Conservation (phyloP, 2,888 invertebrate genomes). For the Calameuta pallipes region DNA sequence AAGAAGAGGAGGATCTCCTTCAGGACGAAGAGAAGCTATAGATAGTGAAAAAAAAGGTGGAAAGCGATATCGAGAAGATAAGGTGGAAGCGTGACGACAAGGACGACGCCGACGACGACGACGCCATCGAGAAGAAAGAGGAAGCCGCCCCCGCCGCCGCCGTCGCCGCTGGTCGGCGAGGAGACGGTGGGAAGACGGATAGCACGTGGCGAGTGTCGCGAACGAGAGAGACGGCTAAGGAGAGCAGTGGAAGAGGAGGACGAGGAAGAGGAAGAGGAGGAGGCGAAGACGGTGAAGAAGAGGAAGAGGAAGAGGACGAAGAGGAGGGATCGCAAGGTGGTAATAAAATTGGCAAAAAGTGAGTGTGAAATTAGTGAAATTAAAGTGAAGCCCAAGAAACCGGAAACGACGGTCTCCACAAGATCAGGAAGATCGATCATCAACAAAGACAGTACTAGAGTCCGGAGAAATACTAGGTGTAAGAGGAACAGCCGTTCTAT, state of each 20-base stretch:
- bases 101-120: neutral
- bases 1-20: neutral
- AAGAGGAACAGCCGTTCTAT: neutral
- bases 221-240: neutral
- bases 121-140: neutral
- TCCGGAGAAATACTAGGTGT: neutral
- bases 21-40: neutral
- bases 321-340: neutral
- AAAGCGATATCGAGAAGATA: neutral
- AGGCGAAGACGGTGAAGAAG: neutral
- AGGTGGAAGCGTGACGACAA: neutral
- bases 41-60: neutral
- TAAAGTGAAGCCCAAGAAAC: neutral
- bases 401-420: neutral
- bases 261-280: neutral
- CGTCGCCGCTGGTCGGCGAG: neutral
- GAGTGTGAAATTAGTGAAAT: neutral
- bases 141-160: neutral
- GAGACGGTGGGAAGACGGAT: neutral
- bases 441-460: neutral
- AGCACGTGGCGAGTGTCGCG: neutral
- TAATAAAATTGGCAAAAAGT: neutral
- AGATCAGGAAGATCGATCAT: neutral
- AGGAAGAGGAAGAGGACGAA: neutral
- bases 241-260: neutral